Evolutionary conservation across 1,140 invertebrate species (phyloP), one percentile per base, ranked within the genome.

Genomic region (Papilio polyxenes): DNA sequence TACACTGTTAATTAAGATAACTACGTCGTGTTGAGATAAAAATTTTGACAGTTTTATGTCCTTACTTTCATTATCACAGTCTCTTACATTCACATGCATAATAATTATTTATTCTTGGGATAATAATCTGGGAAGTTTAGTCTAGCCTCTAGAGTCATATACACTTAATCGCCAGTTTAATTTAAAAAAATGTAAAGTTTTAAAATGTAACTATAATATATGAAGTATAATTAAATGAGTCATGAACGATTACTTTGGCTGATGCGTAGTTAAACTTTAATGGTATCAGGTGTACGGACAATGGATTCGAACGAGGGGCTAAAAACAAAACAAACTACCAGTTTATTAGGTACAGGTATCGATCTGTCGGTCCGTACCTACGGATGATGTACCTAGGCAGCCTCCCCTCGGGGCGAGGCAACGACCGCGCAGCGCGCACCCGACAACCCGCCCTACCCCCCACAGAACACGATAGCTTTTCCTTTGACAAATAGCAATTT

Each of bases 311-410:
- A 62, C n/a, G 85, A 86, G 77, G 80, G 83, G 83, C 88, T 84
- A 89, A 92, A 91, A 90, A 89, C 89, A 91, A 91, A 91, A 62
- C 85, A 83, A 85, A 85, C 83, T 84, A 83, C 82, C 82, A 78
- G 81, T 82, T 69, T 85, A 86, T 87, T 91, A 90, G 88, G 87
- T 90, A 87, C 82, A 86, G 75, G 82, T 92, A 93, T 93, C 90
- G 92, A 93, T 93, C 90, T 87, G 85, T 82, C 82, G 59, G 83
- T 86, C 85, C 84, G 88, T 92, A 92, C 91, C 90, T 92, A 93
- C 91, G 85, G 88, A 91, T 90, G 89, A 90, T 91, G 88, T 92
- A 92, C 90, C 90, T 90, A 91, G 91, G 86, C 85, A 87, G 86
- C 87, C 88, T 89, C 87, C 89, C 91, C 85, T 86, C 82, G 80